Evolutionary conservation across 2,888 invertebrate genomes (phyloP).

Genomic region (Taphrorychus bicolor): DNA sequence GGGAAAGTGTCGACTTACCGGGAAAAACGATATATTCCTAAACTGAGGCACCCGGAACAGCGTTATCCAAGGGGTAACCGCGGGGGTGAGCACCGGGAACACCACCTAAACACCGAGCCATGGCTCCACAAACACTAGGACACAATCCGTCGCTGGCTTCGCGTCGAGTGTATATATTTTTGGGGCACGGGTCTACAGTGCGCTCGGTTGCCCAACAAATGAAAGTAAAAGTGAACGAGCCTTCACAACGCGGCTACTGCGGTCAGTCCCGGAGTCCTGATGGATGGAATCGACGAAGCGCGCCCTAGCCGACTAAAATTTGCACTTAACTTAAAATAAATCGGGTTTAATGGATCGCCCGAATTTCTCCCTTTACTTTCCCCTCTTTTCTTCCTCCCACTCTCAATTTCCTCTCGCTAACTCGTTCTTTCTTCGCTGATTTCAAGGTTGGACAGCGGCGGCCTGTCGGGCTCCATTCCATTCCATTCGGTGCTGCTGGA

Average conservation of each 20-base stretch:
- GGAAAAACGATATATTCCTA: conserved; percentile 53
- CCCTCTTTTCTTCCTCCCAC: conserved; percentile 60
- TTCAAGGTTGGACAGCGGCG: conserved; percentile 58
- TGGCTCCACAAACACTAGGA: conserved; percentile 53
- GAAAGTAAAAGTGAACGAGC: conserved; percentile 62
- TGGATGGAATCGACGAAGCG: conserved; percentile 23
- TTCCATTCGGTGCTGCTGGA: conserved; percentile 43
- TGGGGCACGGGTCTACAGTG: conserved; percentile 58
- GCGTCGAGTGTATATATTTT: conserved; percentile 59
- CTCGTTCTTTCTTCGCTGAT: conserved; percentile 59
- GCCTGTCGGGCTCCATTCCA: conserved; percentile 47
- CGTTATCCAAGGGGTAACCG: conserved; percentile 53
- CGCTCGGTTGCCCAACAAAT: conserved; percentile 61
- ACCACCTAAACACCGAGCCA: conserved; percentile 56
- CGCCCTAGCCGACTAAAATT: conserved; percentile 43
- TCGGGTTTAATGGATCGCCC: conserved; percentile 57
- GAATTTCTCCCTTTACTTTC: conserved; percentile 63
- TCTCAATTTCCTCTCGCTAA: conserved; percentile 58
- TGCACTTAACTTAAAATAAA: conserved; percentile 54
- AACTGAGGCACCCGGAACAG: conserved; percentile 54
- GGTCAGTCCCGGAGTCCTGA: conserved; percentile 48
- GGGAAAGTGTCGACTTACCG: conserved; percentile 44
- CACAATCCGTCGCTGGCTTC: conserved; percentile 49
- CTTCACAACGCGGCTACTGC: conserved; percentile 48
- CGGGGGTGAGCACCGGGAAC: conserved; percentile 52